Conservation (phyloP, 2,797 vertebrate species). For the Sitta carolinensis region DNA sequence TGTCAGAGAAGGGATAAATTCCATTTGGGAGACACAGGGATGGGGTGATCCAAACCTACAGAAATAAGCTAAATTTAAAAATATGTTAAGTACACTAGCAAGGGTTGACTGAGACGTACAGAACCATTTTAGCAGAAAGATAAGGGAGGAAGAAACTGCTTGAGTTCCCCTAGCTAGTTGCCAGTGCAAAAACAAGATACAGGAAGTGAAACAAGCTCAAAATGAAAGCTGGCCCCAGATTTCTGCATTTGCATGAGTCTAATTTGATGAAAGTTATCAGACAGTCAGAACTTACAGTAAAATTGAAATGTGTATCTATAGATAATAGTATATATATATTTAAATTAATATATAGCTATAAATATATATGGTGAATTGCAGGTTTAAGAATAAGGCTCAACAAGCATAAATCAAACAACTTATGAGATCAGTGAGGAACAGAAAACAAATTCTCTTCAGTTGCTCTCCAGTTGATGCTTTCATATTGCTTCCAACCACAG, state of each 20-base stretch:
- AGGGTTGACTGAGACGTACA: neutral
- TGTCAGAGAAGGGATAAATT: neutral
- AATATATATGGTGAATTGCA: neutral
- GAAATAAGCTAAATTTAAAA: neutral
- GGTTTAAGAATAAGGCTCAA: neutral
- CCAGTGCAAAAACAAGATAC: neutral
- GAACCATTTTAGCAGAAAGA: neutral
- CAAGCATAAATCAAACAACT: neutral
- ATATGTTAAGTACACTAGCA: neutral
- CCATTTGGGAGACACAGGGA: neutral
- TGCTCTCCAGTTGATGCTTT: neutral
- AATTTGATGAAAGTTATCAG: neutral
- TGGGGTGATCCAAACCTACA: neutral
- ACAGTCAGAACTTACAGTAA: neutral
- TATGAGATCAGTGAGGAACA: neutral
- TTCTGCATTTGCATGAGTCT: neutral
- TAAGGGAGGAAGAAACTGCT: neutral
- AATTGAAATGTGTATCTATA: neutral
- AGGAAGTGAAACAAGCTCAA: slow-evolving; percentile 45
- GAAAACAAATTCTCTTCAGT: neutral
- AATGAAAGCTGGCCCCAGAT: neutral
- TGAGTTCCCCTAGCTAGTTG: neutral
- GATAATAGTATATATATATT: neutral
- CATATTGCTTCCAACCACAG: neutral
- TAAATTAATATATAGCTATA: neutral